Evolutionary conservation across 2,888 invertebrate genomes (phyloP).

Genomic region (Mythimna impura): DNA sequence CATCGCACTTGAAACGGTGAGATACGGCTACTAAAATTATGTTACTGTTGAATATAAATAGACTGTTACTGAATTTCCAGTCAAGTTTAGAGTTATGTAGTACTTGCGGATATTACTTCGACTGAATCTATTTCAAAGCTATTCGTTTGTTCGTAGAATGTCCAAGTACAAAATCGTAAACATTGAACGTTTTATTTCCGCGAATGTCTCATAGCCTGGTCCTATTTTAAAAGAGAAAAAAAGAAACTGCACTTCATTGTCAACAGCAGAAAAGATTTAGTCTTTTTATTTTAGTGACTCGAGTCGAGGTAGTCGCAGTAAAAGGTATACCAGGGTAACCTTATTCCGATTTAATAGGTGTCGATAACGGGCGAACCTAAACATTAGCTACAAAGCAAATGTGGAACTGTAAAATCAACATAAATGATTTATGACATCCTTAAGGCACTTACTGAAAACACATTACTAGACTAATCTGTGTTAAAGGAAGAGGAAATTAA

Average conservation of each 20-base stretch:
- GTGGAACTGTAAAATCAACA: constrained; percentile 66
- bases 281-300: background rate
- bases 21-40: constrained; percentile 32
- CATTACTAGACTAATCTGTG: constrained; percentile 49
- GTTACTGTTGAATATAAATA: constrained; percentile 47
- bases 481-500: constrained; percentile 32
- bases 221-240: background rate
- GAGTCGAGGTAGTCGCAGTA: background rate
- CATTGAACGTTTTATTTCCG: constrained; percentile 16
- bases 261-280: constrained; percentile 4
- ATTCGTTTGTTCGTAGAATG: constrained; percentile 17
- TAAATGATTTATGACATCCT: constrained; percentile 68
- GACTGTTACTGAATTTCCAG: constrained; percentile 37
- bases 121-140: constrained; percentile 37
- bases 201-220: constrained; percentile 9
- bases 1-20: constrained; percentile 41
- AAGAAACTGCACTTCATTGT: constrained; percentile 11
- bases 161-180: constrained; percentile 21
- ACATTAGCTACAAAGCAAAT: constrained; percentile 56
- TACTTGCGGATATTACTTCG: constrained; percentile 19
- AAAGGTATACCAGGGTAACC: constrained; percentile 27
- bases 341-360: constrained; percentile 38
- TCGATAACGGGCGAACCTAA: constrained; percentile 56
- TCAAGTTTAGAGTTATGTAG: constrained; percentile 40
- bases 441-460: constrained; percentile 62